Base-by-base conservation (phyloP, 2,888 invertebrate genomes). In the Diarsia brunnea region DNA sequence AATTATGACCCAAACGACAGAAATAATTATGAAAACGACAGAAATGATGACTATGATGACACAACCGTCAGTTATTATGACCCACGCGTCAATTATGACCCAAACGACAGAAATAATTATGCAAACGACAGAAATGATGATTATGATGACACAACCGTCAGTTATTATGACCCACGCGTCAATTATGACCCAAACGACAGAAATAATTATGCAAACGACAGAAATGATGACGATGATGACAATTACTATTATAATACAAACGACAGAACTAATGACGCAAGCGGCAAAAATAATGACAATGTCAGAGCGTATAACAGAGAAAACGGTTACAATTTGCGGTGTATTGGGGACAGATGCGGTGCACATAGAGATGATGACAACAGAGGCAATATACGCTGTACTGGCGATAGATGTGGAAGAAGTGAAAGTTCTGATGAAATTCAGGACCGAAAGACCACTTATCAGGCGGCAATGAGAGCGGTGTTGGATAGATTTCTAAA, bases 281-380 rank as follows among this genome's bases (percentile, higher is more conserved):
- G 45, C 2, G 14, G 27, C 19, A 51, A 16, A 24, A 43, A 78
- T 24, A 45, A 79, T 45, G 38, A 73, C 5, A 73, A 74, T 19
- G 24, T 49, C 19, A 66, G 19, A 19, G 16, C 1, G 27, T 10
- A 31, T 58, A 8, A 27, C 58, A 58, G 27, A 58, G 24, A 58
- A 24, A 24, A 2, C 24, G 55, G 14, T 27, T 16, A 64, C 24
- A 24, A 47, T 47, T 21, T 69, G 4, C 74, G 53, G 12, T 78
- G 84, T 43, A 2, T 12, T 53, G 77, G 75, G 16, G 38, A 75
- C 12, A 58, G 65, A 24, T 84, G 84, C 16, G 16, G 47, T 4
- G 71, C 64, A 38, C 73, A 65, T 4, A 71, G 43, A 38, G 47
- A 65, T 60, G 65, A 27, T 63, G 31, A 53, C 27, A n/a, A 31